phyloP scores from a whole-genome alignment of 2,113 vertebrate species.

The Ornithorhynchus anatinus region DNA sequence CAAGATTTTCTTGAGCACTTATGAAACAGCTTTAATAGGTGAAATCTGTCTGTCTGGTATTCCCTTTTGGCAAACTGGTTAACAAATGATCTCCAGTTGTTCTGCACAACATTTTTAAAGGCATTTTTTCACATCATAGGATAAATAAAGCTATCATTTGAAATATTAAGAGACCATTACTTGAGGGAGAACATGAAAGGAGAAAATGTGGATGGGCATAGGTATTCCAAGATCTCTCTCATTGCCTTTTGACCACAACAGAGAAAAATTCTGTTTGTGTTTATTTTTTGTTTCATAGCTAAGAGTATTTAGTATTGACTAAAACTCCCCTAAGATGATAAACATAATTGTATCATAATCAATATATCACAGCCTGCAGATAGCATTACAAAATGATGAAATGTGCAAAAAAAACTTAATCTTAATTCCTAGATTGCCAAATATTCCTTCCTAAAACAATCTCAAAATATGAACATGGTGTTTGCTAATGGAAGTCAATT shows the following conservation, averaged over 20 bases:
- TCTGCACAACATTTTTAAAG: not conserved
- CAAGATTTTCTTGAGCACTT: not conserved
- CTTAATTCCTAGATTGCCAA: not conserved
- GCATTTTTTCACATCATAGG: not conserved
- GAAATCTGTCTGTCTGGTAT: too few relatives aligned
- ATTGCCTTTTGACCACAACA: not conserved
- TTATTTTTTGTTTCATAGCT: not conserved
- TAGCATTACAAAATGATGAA: not conserved
- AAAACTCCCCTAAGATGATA: not conserved
- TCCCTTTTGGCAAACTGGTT: too few relatives aligned
- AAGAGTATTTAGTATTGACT: not conserved
- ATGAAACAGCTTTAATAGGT: not conserved
- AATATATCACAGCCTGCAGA: not conserved
- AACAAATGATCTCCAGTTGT: not conserved
- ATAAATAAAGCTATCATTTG: not conserved
- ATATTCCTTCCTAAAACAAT: not conserved
- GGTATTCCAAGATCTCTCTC: not conserved
- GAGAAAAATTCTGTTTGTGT: not conserved
- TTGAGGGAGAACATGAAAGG: not conserved
- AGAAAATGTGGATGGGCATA: constrained; percentile 6
- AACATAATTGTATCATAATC: not conserved
- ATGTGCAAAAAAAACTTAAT: not conserved
- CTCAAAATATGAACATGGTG: not conserved
- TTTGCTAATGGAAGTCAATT: not conserved
- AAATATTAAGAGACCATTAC: not conserved